Base-by-base conservation (phyloP, 2,113 vertebrate species). In the Lipophrys pholis region DNA sequence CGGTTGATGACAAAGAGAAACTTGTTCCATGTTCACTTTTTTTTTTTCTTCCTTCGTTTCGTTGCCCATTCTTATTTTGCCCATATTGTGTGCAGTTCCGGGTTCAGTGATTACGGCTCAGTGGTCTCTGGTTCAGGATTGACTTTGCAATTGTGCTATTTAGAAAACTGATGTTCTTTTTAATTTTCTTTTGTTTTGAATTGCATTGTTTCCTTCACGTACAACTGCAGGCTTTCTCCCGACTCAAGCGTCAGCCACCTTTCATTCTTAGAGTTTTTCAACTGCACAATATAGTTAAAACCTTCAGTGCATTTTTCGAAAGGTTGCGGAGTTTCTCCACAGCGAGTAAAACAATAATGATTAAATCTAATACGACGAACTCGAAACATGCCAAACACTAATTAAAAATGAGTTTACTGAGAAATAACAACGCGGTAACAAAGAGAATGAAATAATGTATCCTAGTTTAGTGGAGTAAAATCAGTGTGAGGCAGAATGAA, bases 321-420 rank as follows among this genome's bases (percentile, higher is more conserved):
- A 30, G 21, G 21, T 30, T 30, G 21, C 4, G 21, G 21, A 30
- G 21, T 30, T 30, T 30, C 21, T 4, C 21, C 21, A 30, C 21
- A 30, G 21, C 21, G 21, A 30, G 21, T 30, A 49, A 68, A 78
- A 84, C 53, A 71, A 86, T 78, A 56, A 78, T 82, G 45, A 87
- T 81, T 75, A 76, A 85, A 54, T 61, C 65, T 76, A 88, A 86
- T 76, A 85, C 70, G 72, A 71, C 62, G 36, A 83, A 83, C 42
- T 80, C 73, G 66, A 66, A 75, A 73, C 83, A 70, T 51, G 42
- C 57, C 40, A 75, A 62, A 63, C 36, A 15, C 72, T 78, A 86
- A 87, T 90, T 85, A 79, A 69, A 66, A 83, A 62, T 14, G 8
- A 62, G 57, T 56, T 73, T 67, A 73, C 40, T 58, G 64, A 65